These are phyloP conservation scores for Lepidostoma basale DNA, from an alignment of 1,140 invertebrate species.

Conservation along the genomic window DNA sequence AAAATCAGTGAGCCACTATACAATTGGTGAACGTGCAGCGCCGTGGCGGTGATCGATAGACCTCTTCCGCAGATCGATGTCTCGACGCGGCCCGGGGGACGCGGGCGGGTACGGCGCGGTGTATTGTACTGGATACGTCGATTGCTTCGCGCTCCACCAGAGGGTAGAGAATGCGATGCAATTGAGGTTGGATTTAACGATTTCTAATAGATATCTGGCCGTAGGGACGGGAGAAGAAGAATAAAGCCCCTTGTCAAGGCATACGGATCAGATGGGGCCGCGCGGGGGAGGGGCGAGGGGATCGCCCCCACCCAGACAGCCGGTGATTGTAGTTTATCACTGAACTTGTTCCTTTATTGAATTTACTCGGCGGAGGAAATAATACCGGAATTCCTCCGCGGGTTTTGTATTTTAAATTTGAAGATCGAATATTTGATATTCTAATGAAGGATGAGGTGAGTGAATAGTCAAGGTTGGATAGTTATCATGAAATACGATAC, in stretches of 20 bases:
- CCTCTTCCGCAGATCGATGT: conserved; percentile 19
- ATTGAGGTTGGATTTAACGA: conserved; percentile 54
- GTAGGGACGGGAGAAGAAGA: conserved; percentile 17
- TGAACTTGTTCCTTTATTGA: conserved; percentile 25
- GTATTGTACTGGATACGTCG: conserved; percentile 30
- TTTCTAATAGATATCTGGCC: conserved; percentile 56
- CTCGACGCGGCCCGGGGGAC: conserved; percentile 14
- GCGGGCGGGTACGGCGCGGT: neutral
- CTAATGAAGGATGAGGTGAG: no score
- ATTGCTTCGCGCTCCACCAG: conserved; percentile 30
- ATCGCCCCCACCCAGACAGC: neutral
- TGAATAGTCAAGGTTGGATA: no score
- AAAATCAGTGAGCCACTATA: conserved; percentile 16
- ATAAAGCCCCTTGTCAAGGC: conserved; percentile 47
- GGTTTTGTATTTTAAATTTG: neutral
- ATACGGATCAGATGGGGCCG: conserved; percentile 6
- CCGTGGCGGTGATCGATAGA: conserved; percentile 39
- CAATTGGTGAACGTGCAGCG: conserved; percentile 18
- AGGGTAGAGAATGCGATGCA: conserved; percentile 32
- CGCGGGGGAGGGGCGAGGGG: neutral
- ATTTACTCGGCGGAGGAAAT: conserved; percentile 18
- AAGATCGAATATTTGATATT: no score
- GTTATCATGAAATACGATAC: no score
- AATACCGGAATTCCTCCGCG: conserved; percentile 9
- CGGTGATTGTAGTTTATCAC: conserved; percentile 26